phyloP scores from a whole-genome alignment of 1,140 invertebrate species.

The Meteorus sp. region DNA sequence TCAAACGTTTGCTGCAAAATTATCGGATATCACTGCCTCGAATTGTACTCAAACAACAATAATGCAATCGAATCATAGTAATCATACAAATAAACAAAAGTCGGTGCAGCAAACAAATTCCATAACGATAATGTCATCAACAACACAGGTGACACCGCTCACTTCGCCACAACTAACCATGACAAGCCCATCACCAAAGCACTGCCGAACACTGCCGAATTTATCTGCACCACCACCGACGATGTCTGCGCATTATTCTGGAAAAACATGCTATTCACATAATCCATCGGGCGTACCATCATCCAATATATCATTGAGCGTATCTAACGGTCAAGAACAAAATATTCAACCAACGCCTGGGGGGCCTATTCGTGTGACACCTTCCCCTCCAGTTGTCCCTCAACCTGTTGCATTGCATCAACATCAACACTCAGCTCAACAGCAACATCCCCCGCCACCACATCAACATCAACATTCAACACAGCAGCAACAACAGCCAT shows the following conservation, averaged over 20 bases:
- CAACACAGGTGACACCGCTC: slow-evolving; percentile 7
- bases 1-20: slow-evolving; percentile 67
- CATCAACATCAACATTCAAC: slow-evolving; percentile 11
- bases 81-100: too few relatives aligned
- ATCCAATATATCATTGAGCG: slow-evolving; percentile 15
- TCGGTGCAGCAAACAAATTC: slow-evolving; percentile 36
- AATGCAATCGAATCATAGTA: slow-evolving; percentile 41
- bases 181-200: slow-evolving; percentile 57
- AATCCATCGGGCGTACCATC: slow-evolving; percentile 31
- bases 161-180: slow-evolving; percentile 26
- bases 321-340: slow-evolving; percentile 34
- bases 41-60: slow-evolving; percentile 39
- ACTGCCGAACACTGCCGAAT: slow-evolving; percentile 59
- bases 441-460: slow-evolving; percentile 12
- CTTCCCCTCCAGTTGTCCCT: slow-evolving; percentile 39
- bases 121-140: slow-evolving; percentile 38
- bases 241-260: slow-evolving; percentile 48
- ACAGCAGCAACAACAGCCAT: slow-evolving; percentile 31
- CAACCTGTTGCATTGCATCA: slow-evolving; percentile 12
- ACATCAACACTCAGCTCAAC: slow-evolving; percentile 18
- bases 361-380: slow-evolving; percentile 40
- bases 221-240: slow-evolving; percentile 56
- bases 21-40: slow-evolving; percentile 60
- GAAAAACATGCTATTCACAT: slow-evolving; percentile 47
- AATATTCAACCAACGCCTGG: slow-evolving; percentile 30